phyloP scores from a whole-genome alignment of 2,797 vertebrate species.

The Chanos chanos region DNA sequence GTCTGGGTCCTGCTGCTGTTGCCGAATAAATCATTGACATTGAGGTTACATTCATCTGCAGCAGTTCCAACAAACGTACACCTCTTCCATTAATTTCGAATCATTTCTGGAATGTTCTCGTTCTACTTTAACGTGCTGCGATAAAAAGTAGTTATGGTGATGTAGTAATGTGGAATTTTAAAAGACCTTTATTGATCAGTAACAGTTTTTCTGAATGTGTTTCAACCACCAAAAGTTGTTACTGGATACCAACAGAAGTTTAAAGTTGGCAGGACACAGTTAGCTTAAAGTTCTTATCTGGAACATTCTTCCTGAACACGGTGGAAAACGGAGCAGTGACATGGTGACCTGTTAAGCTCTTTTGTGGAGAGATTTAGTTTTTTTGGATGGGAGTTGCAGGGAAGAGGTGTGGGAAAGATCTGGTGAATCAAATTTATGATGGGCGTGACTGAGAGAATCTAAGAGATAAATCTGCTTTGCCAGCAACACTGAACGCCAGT shows the following conservation, averaged over 20 bases:
- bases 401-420: constrained; percentile 14
- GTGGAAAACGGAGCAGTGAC: neutral
- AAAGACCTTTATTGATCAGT: too few relatives aligned
- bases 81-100: too few relatives aligned
- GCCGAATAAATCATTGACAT: too few relatives aligned
- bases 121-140: too few relatives aligned
- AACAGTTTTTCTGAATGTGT: neutral
- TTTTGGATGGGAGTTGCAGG: constrained; percentile 17
- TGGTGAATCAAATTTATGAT: constrained; percentile 41
- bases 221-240: neutral
- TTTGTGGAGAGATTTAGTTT: constrained; percentile 28
- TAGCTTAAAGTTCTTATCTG: constrained; percentile 29
- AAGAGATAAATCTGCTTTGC: constrained; percentile 1
- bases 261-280: constrained; percentile 21
- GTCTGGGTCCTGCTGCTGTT: too few relatives aligned
- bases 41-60: too few relatives aligned
- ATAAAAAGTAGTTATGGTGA: too few relatives aligned
- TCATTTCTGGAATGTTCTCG: too few relatives aligned
- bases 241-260: constrained; percentile 5
- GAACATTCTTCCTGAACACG: constrained; percentile 11
- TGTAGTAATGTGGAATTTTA: too few relatives aligned
- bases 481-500: neutral
- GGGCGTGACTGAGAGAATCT: constrained; percentile 31
- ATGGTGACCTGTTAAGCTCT: constrained; percentile 22
- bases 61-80: too few relatives aligned